These are phyloP conservation scores for Vidua macroura DNA, from an alignment of 2,113 vertebrate species.

Conservation along the genomic window DNA sequence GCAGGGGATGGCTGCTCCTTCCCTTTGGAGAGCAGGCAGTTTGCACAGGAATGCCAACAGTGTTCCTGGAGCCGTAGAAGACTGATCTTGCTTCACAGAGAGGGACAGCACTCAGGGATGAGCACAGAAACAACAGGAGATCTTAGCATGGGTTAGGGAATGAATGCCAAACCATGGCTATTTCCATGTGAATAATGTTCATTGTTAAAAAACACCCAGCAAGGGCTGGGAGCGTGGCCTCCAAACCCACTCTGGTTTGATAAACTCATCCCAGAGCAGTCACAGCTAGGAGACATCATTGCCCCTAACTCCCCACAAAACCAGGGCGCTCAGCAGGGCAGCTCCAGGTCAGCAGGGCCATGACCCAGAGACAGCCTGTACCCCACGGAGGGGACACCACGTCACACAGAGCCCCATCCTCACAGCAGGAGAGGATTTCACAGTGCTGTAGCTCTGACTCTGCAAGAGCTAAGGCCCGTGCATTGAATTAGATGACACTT, in stretches of 20 bases:
- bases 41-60: neutral
- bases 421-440: neutral
- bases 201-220: neutral
- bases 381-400: neutral
- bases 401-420: accelerated
- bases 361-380: neutral
- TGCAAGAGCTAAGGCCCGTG: neutral
- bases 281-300: neutral
- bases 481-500: neutral
- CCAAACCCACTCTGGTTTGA: neutral
- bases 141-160: neutral
- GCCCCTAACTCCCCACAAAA: neutral
- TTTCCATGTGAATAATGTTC: neutral
- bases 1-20: neutral
- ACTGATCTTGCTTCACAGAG: neutral
- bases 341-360: neutral
- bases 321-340: neutral
- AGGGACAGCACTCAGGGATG: neutral
- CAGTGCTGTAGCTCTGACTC: neutral
- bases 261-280: neutral
- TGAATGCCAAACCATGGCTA: neutral
- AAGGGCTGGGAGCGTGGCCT: neutral
- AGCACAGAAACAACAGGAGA: neutral
- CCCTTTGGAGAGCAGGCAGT: neutral
- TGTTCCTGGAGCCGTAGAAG: neutral